These are phyloP conservation scores for Coenonympha arcania DNA, from an alignment of 2,888 invertebrate species.

Conservation along the genomic window DNA sequence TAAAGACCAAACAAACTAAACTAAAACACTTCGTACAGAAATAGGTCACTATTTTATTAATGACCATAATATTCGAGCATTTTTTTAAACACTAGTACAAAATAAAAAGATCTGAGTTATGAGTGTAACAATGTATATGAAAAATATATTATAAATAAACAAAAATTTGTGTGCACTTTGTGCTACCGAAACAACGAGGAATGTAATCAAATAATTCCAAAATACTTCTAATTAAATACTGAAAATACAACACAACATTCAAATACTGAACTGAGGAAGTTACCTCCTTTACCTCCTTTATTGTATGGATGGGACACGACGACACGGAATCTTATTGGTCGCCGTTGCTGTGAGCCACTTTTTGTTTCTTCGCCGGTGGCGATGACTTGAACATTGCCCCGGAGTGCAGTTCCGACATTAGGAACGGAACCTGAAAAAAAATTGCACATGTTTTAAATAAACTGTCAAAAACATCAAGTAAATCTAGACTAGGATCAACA, in stretches of 20 bases:
- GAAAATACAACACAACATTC: not conserved
- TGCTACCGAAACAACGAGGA: not conserved
- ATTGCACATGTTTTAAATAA: not conserved
- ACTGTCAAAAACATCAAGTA: too few species aligned
- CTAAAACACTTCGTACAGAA: not conserved
- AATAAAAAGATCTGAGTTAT: too few species aligned
- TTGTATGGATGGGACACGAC: not conserved
- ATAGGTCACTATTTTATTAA: not conserved
- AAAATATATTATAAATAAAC: not conserved
- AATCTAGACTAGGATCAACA: too few species aligned
- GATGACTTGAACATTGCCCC: slow-evolving; percentile 51
- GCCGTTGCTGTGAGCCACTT: slow-evolving; percentile 51
- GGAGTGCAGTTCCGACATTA: slow-evolving; percentile 54
- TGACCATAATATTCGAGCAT: not conserved
- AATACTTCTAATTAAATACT: not conserved
- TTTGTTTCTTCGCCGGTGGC: slow-evolving; percentile 53
- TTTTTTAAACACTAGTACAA: too few species aligned
- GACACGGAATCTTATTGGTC: slow-evolving; percentile 39
- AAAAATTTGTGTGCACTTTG: not conserved
- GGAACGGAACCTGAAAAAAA: slow-evolving; percentile 37
- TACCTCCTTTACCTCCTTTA: not conserved
- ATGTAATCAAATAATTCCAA: not conserved
- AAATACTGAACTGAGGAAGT: not conserved
- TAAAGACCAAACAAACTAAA: slow-evolving; percentile 1
- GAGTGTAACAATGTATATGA: not conserved